Evolutionary conservation across 1,140 invertebrate species (phyloP), one percentile per base, ranked within the genome.

Genomic region (Drosophila parvula): DNA sequence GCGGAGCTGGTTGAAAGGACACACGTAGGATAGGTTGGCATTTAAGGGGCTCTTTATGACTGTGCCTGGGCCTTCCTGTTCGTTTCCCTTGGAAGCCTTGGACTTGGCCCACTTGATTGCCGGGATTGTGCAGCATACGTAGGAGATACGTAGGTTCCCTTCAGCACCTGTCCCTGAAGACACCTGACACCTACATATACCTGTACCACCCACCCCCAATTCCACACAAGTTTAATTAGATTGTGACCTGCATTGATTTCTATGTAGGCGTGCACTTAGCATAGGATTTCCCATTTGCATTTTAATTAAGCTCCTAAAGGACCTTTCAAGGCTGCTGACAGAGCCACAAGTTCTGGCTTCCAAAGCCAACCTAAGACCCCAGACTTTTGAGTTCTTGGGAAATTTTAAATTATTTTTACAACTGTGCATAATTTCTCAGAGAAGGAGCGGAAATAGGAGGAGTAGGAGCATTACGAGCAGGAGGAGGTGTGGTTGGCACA

Each of bases 151-250:
- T 22, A 3, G 22, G 22, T 22, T 22, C 1, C 30, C 5, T 5
- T 30, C 5, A 40, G 38, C 38, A 40, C 38, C 28, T 59, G 22
- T 22, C 22, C 22, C 22, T 22, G 22, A 22, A 22, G 22, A 22
- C 22, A 22, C 22, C 22, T 22, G 22, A 22, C 22, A 22, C 22
- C 22, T 22, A 22, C 22, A 1, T 22, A 30, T 55, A 58, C 58
- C 45, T 28, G n/a, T 10, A 38, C 30, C 44, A 22, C 22, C 22
- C 22, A 12, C 34, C 43, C 22, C 30, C 12, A 30, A 22, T 45
- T 28, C 30, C 55, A 30, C 30, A 18, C 45, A 34, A 28, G 53
- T 84, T 78, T 81, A 81, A 86, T 81, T 63, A 80, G 55, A 47
- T 78, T 71, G 40, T 48, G 59, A 32, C 30, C 50, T 40, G 65